Base-by-base conservation (phyloP, 2,113 vertebrate genomes). In the Corythornis vintsioides region DNA sequence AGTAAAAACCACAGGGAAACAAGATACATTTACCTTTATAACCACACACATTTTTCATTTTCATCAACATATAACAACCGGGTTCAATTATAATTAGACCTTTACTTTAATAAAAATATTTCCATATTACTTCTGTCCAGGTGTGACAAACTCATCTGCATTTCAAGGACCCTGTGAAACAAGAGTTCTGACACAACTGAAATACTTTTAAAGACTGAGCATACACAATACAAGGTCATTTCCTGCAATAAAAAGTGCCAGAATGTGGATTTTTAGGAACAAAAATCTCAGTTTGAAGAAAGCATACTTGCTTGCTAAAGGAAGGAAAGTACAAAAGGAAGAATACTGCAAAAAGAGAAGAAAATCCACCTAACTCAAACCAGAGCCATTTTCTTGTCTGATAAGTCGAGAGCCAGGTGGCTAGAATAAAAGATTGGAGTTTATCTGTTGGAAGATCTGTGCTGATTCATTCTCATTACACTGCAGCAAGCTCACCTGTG, bases 391-490 rank as follows among this genome's bases (percentile, higher is more conserved):
- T 94, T 92, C 75, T 89, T 71, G 73, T 72, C 94, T 83, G 72
- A 33, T 90, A 92, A 95, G 38, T 96, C 90, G 80, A 89, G 77
- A 91, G 94, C 93, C 95, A 97, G 96, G 91, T 97, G 96, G 94
- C 83, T 95, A 85, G 96, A 97, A 97, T 97, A 96, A 97, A 97
- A 97, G 96, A 97, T 97, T 90, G 87, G 93, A 95, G 96, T 97
- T 98, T 98, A 96, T 97, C 97, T 95, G 76, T 81, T 96, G 94
- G 96, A 97, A 97, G 97, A 97, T 97, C 96, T 94, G 94, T 89
- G 91, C 95, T 94, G 97, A 97, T 97, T 97, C 97, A 96, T 96
- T 97, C 97, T 97, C 96, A 97, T 98, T 98, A 97, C 53, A 3
- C 75, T 95, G 71, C 80, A 94, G 94, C 84, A 93, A 97, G 95